Base-by-base conservation (phyloP, 2,888 invertebrate genomes). In the Entomobrya proxima region DNA sequence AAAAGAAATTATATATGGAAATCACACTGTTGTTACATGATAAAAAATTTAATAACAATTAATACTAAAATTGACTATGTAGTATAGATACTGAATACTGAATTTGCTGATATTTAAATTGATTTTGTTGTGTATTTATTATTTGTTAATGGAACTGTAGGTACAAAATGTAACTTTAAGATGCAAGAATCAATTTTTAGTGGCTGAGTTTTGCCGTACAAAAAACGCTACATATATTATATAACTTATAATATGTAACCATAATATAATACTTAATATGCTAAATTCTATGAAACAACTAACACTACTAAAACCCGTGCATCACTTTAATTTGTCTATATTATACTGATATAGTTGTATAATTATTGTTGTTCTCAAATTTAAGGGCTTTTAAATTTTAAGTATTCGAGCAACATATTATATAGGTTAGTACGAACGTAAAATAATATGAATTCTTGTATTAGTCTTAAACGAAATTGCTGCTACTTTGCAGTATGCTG, bases 161-260 rank as follows among this genome's bases (percentile, higher is more conserved):
- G 85, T 85, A 85, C 85, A 85, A 85, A 85, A 58, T 74, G 85
- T 78, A 85, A 85, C 85, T 85, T 78, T 85, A 85, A 78, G 85
- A 85, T 85, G 85, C 85, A 85, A 85, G 78, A n/a, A 78, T 85
- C 78, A 72, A 84, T 85, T 85, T 84, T 85, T 85, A 85, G 85
- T 85, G 78, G 85, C 85, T 77, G 78, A 78, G 72, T 58, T 55
- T 78, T 77, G 85, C 85, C 84, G 85, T 85, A 85, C 85, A 85
- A 84, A 76, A 76, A 84, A 64, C 58, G 76, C 74, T 77, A 76
- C 37, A 58, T 44, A 80, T 50, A 80, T 69, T 52, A 52, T 35
- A 30, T 18, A 55, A 37, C 13, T 27, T 44, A 58, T 75, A 37
- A 82, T 83, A 52, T 64, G 47, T 35, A 21, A 58, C 18, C 40